phyloP scores from a whole-genome alignment of 2,888 invertebrate genomes.

The Limenitis arthemis region DNA sequence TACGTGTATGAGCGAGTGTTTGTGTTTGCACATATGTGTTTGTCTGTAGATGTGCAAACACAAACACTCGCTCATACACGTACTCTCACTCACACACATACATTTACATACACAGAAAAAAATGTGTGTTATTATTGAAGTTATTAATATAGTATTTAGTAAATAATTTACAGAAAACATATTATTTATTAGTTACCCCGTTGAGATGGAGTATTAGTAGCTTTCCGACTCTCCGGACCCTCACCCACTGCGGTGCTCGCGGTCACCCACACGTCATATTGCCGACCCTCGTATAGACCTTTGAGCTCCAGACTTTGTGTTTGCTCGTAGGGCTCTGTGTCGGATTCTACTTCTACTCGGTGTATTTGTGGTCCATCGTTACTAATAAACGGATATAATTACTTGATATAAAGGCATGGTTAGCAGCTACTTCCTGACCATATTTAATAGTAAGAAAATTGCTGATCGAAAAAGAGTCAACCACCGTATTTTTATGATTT shows the following conservation, averaged over 20 bases:
- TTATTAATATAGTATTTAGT: too few relatives aligned
- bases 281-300: conserved; percentile 64
- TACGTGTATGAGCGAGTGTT: too few relatives aligned
- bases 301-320: conserved; percentile 66
- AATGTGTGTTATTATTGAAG: too few relatives aligned
- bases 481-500: too few relatives aligned
- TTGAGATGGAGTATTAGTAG: conserved; percentile 65
- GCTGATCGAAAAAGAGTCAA: too few relatives aligned
- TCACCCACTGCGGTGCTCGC: conserved; percentile 76
- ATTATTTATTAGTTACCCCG: conserved; percentile 47
- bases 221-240: conserved; percentile 65
- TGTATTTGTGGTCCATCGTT: conserved; percentile 58
- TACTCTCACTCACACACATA: too few relatives aligned
- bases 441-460: not conserved
- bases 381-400: conserved; percentile 28
- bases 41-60: too few relatives aligned
- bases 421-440: too few relatives aligned
- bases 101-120: too few relatives aligned
- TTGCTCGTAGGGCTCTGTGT: conserved; percentile 47
- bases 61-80: too few relatives aligned
- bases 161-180: too few relatives aligned
- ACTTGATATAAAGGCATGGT: not conserved
- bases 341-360: conserved; percentile 45
- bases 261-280: conserved; percentile 78
- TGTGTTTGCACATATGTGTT: too few relatives aligned